Evolutionary conservation across 2,113 vertebrate genomes (phyloP).

Genomic region (Phaetusa simplex): DNA sequence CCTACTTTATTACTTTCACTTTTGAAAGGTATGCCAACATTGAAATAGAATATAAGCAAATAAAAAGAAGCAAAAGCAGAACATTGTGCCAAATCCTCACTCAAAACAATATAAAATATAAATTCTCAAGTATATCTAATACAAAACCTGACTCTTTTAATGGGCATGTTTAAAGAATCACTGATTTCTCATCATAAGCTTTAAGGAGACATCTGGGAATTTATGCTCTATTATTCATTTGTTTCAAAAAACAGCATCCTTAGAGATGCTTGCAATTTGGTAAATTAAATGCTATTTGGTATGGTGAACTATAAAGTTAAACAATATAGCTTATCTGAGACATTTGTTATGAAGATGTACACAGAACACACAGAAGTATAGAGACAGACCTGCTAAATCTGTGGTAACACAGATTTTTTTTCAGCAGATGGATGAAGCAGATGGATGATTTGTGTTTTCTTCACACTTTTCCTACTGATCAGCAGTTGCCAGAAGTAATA

Average conservation of each 20-base stretch:
- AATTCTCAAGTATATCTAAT: not conserved
- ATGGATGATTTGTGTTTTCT: constrained; percentile 23
- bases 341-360: not conserved
- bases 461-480: not conserved
- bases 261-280: not conserved
- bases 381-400: not conserved
- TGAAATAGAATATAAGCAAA: not conserved
- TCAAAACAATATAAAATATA: not conserved
- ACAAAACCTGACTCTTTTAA: not conserved
- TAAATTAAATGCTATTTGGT: not conserved
- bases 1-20: not conserved
- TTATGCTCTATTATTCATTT: not conserved
- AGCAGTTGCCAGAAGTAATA: not conserved
- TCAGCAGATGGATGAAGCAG: not conserved
- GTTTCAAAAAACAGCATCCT: not conserved
- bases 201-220: not conserved
- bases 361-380: not conserved
- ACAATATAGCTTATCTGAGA: not conserved
- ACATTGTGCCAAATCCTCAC: not conserved
- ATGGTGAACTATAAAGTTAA: not conserved
- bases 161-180: not conserved
- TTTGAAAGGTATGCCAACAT: not conserved
- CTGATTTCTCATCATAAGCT: not conserved
- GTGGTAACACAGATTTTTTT: not conserved
- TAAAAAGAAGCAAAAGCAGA: not conserved